These are phyloP conservation scores for Novumbra hubbsi DNA, from an alignment of 2,797 vertebrate species.

Conservation along the genomic window DNA sequence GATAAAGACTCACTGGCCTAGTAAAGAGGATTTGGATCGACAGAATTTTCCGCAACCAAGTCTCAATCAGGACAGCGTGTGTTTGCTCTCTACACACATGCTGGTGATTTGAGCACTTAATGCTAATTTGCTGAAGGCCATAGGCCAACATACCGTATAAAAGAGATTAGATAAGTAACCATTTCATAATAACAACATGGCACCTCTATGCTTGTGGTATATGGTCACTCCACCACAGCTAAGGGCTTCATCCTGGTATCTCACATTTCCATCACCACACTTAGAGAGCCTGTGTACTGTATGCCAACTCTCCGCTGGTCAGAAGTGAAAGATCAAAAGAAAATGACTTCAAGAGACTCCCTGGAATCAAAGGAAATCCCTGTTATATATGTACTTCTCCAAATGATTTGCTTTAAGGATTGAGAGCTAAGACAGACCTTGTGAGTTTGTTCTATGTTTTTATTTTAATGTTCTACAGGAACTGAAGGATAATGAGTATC, in stretches of 20 bases:
- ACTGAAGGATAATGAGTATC: neutral
- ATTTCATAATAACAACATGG: no score
- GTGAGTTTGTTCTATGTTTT: neutral
- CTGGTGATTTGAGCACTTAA: no score
- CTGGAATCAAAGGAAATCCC: neutral
- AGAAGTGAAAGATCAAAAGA: constrained; percentile 9
- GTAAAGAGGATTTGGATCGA: constrained; percentile 54
- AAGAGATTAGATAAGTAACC: no score
- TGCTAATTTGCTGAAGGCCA: no score
- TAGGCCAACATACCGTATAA: no score
- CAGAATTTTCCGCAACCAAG: neutral
- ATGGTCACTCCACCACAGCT: no score
- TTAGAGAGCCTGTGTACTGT: constrained; percentile 5
- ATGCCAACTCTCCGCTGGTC: constrained; percentile 52
- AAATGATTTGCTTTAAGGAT: neutral
- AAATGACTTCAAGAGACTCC: neutral
- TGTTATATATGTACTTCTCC: neutral
- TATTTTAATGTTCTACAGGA: neutral
- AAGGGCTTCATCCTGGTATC: no score
- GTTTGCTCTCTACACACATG: constrained; percentile 6
- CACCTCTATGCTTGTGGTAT: no score
- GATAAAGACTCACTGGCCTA: constrained; percentile 50
- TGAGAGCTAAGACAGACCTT: neutral
- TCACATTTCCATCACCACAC: no score
- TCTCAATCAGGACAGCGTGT: neutral